Base-by-base conservation (phyloP, 2,113 vertebrate species). In the Haliaeetus leucogaster region DNA sequence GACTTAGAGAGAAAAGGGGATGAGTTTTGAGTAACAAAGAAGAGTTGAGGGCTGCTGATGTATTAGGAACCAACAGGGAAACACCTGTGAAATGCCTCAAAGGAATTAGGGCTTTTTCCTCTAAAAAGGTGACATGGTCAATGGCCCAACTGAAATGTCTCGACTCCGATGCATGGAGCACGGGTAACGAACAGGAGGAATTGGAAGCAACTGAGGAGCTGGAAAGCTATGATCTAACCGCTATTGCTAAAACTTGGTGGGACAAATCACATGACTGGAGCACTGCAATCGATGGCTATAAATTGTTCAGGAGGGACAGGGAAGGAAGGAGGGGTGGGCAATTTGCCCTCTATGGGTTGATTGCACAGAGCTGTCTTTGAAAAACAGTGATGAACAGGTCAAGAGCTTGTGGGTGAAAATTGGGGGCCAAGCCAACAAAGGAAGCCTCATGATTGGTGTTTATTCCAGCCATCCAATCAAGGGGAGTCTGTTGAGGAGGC, bases 401-500 rank as follows among this genome's bases (percentile, higher is more conserved):
- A 1, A 82, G 36, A 72, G 13, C 25, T 32, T 78, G 6, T 13
- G 16, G 8, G 4, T 55, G 7, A 61, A 89, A 76, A 59, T 23
- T 3, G 65, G 38, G 11, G 27, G 45, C n/a, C 59, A 93, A 79
- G 30, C 4, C 25, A 40, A 83, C 21, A 79, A 47, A 42, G 38
- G 27, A 82, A 65, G 38, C 9, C 20, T 26, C 43, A 58, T 8
- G 10, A 29, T 2, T 32, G 22, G 14, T 26, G 36, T 4, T 59
- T 30, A 29, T 11, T 22, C 27, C 1, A 1, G 30, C 13, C 42
- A 50, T 10, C 4, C 16, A 2, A 8, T 0, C 0, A 1, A 77
- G 32, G 2, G 42, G 10, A 38, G 4, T 6, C 53, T 55, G 8
- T 7, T 48, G 47, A 42, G 4, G 4, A 73, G 86, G 36, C 3